A percentile compares a stretch with the other conserved stretches of the same genome.
Conservation (phyloP, 2,113 vertebrate species). For the Corydoras sp. region DNA sequence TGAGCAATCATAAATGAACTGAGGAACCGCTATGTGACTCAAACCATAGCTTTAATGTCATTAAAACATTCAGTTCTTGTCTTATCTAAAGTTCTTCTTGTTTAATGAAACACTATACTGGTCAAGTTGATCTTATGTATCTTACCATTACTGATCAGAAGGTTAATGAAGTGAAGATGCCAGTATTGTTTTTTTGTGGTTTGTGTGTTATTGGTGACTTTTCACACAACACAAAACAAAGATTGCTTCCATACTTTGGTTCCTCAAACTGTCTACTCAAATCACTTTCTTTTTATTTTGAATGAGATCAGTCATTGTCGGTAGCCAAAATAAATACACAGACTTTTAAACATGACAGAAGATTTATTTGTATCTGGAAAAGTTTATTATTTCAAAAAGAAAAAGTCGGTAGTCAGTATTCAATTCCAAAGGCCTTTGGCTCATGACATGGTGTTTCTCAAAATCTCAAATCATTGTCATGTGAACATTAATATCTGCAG, state of each 20-base stretch:
- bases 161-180: too few relatives aligned
- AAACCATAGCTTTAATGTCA: too few relatives aligned
- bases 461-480: conserved; percentile 36
- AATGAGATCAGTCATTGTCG: conserved; percentile 15
- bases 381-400: conserved; percentile 18
- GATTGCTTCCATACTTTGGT: not conserved
- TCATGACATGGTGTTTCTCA: conserved; percentile 14
- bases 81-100: too few relatives aligned
- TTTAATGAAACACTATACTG: too few relatives aligned
- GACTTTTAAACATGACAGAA: conserved; percentile 6
- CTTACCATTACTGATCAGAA: too few relatives aligned
- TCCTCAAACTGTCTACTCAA: conserved; percentile 11
- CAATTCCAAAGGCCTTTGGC: conserved; percentile 31
- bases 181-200: too few relatives aligned
- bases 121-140: too few relatives aligned
- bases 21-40: too few relatives aligned
- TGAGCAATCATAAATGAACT: too few relatives aligned
- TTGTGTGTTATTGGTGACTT: not conserved
- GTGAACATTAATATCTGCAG: conserved; percentile 17
- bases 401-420: conserved; percentile 29
- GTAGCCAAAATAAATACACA: conserved; percentile 19
- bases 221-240: not conserved
- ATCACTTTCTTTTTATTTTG: conserved; percentile 7
- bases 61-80: too few relatives aligned
- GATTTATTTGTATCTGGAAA: conserved; percentile 21